Percentiles rank a stretch among this genome's conserved stretches.
Conservation (phyloP, 2,888 invertebrate species). For the Cactoblastis cactorum region DNA sequence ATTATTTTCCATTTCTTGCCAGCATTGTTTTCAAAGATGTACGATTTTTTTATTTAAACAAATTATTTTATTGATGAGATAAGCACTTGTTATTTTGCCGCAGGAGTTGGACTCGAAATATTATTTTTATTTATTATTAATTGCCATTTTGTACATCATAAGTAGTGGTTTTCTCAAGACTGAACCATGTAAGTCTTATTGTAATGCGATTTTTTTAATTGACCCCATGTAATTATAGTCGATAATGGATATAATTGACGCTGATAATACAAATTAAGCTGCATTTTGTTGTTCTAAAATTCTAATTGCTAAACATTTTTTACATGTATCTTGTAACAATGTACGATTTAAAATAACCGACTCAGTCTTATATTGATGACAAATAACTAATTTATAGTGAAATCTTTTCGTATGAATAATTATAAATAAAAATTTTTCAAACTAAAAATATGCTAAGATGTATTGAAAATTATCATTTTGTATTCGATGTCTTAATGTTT, state of each 20-base stretch:
- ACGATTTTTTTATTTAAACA: background rate
- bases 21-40: background rate
- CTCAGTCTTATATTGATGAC: constrained; percentile 39
- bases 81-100: background rate
- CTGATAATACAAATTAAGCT: background rate
- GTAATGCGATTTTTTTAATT: too few species aligned
- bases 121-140: background rate
- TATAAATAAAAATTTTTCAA: too few species aligned
- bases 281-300: background rate
- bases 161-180: background rate
- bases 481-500: too few species aligned
- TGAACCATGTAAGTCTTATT: too few species aligned
- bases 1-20: background rate
- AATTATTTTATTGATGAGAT: background rate
- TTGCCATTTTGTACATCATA: background rate
- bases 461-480: too few species aligned
- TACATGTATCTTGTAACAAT: background rate
- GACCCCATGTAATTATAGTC: too few species aligned
- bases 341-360: constrained; percentile 12
- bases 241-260: too few species aligned
- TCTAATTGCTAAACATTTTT: background rate
- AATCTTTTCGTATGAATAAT: constrained; percentile 19
- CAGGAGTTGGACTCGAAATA: background rate
- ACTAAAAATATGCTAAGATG: too few species aligned
- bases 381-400: constrained; percentile 37